Evolutionary conservation across 2,797 vertebrate species (phyloP).

Genomic region (Manis pentadactyla): DNA sequence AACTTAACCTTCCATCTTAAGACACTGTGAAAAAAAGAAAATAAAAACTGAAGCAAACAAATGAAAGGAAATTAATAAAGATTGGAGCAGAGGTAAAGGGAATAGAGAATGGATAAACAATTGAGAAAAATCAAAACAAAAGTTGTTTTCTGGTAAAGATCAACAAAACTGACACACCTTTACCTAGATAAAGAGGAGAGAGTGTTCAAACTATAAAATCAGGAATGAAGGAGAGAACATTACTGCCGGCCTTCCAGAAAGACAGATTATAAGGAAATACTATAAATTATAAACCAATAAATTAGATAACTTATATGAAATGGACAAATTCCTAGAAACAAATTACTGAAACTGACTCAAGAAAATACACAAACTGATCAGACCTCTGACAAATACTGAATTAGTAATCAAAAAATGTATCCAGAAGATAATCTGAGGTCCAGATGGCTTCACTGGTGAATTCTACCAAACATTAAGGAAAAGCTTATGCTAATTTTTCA

Average conservation of each 20-base stretch:
- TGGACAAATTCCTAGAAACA: neutral
- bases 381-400: neutral
- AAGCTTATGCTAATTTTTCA: neutral
- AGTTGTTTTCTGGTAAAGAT: neutral
- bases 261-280: neutral
- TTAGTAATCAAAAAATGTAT: neutral
- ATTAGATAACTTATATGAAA: neutral
- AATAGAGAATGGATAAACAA: neutral
- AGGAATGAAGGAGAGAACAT: neutral
- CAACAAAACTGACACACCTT: neutral
- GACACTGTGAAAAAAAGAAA: neutral
- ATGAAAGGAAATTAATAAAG: neutral
- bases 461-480: constrained; percentile 16
- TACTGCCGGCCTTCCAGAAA: neutral
- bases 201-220: neutral
- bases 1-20: neutral
- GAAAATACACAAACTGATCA: neutral
- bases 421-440: neutral
- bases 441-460: neutral
- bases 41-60: neutral
- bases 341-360: constrained; percentile 20
- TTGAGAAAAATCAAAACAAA: neutral
- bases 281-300: neutral
- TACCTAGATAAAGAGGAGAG: neutral
- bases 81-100: neutral